A percentile compares a stretch with the other conserved stretches of the same genome.
Conservation (phyloP, 2,888 invertebrate species). For the Caenorhabditis sp. region DNA sequence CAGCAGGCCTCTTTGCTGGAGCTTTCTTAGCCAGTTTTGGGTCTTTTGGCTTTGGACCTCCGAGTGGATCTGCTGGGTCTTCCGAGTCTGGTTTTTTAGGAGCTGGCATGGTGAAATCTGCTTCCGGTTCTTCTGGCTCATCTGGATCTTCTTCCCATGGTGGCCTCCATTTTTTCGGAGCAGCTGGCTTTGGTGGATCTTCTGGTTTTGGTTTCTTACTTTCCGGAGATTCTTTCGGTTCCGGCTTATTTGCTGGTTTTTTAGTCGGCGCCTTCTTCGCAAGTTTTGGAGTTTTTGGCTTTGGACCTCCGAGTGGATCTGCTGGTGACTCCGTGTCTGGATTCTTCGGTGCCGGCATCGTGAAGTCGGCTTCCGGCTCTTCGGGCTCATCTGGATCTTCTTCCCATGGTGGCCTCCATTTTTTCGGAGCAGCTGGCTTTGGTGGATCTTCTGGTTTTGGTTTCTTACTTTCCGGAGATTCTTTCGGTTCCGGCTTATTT, state of each 20-base stretch:
- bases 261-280: conserved; percentile 41
- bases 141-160: conserved; percentile 56
- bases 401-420: conserved; percentile 55
- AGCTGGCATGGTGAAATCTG: conserved; percentile 43
- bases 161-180: conserved; percentile 52
- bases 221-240: conserved; percentile 33
- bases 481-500: conserved; percentile 27
- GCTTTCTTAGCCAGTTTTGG: conserved; percentile 38
- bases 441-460: conserved; percentile 46
- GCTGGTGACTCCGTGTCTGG: conserved; percentile 46
- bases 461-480: conserved; percentile 4
- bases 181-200: conserved; percentile 44
- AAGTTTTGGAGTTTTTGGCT: conserved; percentile 20
- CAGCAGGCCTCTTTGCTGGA: neutral
- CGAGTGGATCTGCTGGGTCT: conserved; percentile 25
- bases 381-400: conserved; percentile 49
- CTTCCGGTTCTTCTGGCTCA: conserved; percentile 41
- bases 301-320: conserved; percentile 21
- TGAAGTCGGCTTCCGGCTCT: conserved; percentile 46
- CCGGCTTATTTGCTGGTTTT: conserved; percentile 14
- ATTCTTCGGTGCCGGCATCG: conserved; percentile 40
- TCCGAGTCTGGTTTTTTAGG: conserved; percentile 49
- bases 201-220: conserved; percentile 27
- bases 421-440: conserved; percentile 48
- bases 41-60: conserved; percentile 18